Evolutionary conservation across 2,113 vertebrate genomes (phyloP), one percentile per base, ranked within the genome.

Genomic region (Blennius ocellaris): DNA sequence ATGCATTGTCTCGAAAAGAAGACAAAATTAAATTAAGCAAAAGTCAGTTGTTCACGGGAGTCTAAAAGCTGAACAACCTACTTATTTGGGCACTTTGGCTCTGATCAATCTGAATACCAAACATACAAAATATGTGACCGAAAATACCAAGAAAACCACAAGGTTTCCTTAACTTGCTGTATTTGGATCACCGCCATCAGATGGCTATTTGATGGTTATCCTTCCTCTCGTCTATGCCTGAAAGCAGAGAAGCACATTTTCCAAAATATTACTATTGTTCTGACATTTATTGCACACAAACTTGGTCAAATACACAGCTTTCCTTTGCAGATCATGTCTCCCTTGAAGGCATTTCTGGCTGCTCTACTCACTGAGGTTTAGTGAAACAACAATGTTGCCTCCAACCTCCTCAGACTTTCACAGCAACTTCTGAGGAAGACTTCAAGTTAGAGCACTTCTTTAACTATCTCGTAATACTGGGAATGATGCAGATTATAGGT

Each of bases 401-500:
- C 44, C 49, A 11, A 39, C 7, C 4, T 65, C 15, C 15, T 41
- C 37, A 38, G 36, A 15, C 50, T 50, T 43, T 62, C 3, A n/a
- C 36, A 47, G 49, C 4, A 72, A 67, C 45, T 16, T 11, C 36
- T 7, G 48, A 38, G 72, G 16, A 50, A 63, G 7, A 37, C 7
- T 51, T 67, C n/a, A 49, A 72, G 56, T 50, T 14, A 69, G n/a
- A 64, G 64, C 72, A 78, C 68, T 63, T 69, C 41, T 9, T 8
- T 43, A 60, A 69, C 45, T 56, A 6, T n/a, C 52, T 43, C 59
- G 59, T 52, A 48, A 59, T 66, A 16, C n/a, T 53, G 17, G 67
- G 30, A 62, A 37, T 59, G n/a, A 44, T 52, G 73, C 16, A 67
- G 76, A 87, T 88, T 79, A 80, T 40, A 85, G 70, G 81, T 67